Base-by-base conservation (phyloP, 1,140 invertebrate genomes). In the Eupristina koningsbergeri region DNA sequence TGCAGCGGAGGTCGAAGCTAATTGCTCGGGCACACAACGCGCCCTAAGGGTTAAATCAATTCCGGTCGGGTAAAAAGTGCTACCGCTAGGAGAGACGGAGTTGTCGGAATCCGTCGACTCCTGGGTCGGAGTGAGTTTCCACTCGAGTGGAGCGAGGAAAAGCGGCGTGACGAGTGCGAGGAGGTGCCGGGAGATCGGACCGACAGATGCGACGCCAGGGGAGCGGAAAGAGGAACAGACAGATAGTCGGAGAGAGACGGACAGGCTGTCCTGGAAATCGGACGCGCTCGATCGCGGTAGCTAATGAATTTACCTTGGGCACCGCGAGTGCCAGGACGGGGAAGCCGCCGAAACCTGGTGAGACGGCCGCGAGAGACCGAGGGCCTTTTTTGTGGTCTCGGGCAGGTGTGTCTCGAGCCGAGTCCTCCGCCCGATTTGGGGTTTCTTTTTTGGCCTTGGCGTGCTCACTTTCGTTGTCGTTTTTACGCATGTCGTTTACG, bases 261-360 rank as follows among this genome's bases (percentile, higher is more conserved):
- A n/a, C n/a, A n/a, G n/a, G n/a, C n/a, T n/a, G n/a, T n/a, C 22
- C 19, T 3, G n/a, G 34, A 69, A 69, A 85, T 84, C 78, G 67
- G 84, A 83, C 69, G 73, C 82, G 82, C 82, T 84, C 84, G 84
- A 85, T 85, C 84, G 84, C 76, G 76, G 63, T 71, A 80, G 83
- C 83, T 79, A 86, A 86, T 87, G 86, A 87, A 87, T 86, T 87
- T 83, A 83, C 82, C 83, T 85, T 84, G 83, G 84, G 80, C 53
- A 53, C 50, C 50, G 50, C 50, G 50, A 19, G 19, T 53, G 50
- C 50, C 19, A 17, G 50, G 50, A 53, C 22, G 7, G 5, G 22
- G 53, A 26, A 9, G 47, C 47, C 47, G 47, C 15, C 47, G 47
- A 58, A 58, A 26, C 3, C 0, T 7, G 26, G 22, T 1, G 3